These are phyloP conservation scores for Matsumyia berberina DNA, from an alignment of 2,888 invertebrate genomes.

Conservation along the genomic window DNA sequence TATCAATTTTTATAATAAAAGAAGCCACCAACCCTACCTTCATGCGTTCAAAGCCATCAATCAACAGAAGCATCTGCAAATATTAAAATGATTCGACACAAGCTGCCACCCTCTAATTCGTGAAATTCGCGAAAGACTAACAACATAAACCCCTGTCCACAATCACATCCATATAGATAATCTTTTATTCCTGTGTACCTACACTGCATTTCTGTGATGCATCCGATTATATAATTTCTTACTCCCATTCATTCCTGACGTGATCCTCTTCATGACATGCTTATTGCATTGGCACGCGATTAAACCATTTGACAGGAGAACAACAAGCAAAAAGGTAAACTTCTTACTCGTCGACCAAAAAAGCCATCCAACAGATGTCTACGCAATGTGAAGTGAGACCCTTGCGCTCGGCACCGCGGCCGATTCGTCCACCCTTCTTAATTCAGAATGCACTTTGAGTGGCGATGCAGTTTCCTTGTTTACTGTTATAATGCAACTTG, in stretches of 20 bases:
- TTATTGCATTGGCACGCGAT: conserved; percentile 66
- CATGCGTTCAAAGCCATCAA: not conserved
- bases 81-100: not conserved
- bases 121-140: not conserved
- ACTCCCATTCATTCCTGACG: not conserved
- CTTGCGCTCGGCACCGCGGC: conserved; percentile 42
- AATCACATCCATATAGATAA: conserved; percentile 31
- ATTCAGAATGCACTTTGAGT: conserved; percentile 51
- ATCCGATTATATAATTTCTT: conserved; percentile 9
- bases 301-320: conserved; percentile 58
- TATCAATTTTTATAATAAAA: no score
- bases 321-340: conserved; percentile 42
- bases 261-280: conserved; percentile 45
- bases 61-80: not conserved
- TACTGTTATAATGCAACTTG: conserved; percentile 72
- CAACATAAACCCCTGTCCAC: conserved; percentile 12
- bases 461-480: conserved; percentile 71
- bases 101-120: conserved; percentile 11
- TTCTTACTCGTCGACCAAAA: conserved; percentile 44
- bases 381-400: conserved; percentile 15
- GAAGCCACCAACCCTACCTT: no score
- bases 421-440: conserved; percentile 38
- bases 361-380: conserved; percentile 69
- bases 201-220: conserved; percentile 22
- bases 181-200: not conserved